Evolutionary conservation across 2,113 vertebrate genomes (phyloP).

Genomic region (Eulemur rufifrons): DNA sequence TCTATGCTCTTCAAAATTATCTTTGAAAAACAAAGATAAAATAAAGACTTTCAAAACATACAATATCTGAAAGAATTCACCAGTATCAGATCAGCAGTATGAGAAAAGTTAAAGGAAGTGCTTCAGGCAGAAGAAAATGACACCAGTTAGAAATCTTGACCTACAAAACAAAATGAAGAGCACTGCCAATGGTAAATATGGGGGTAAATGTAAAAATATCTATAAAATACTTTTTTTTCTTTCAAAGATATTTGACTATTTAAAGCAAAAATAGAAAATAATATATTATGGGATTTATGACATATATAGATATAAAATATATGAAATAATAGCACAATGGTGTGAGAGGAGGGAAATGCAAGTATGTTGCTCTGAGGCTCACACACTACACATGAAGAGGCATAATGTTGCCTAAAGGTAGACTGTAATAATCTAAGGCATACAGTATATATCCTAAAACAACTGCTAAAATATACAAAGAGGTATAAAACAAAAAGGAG

Average conservation of each 20-base stretch:
- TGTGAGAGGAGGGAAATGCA: not conserved
- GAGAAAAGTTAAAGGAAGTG: not conserved
- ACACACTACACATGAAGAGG: not conserved
- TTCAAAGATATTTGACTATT: not conserved
- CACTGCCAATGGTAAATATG: not conserved
- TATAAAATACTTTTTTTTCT: not conserved
- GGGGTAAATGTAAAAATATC: not conserved
- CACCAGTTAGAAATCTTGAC: not conserved
- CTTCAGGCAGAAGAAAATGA: not conserved
- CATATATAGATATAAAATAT: not conserved
- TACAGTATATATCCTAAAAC: not conserved
- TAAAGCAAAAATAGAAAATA: not conserved
- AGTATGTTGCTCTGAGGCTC: not conserved
- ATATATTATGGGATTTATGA: not conserved
- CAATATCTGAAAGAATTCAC: not conserved
- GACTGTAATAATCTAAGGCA: not conserved
- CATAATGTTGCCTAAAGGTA: not conserved
- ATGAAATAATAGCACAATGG: not conserved
- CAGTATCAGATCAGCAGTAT: not conserved
- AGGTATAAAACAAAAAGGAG: not conserved
- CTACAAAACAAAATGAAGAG: not conserved
- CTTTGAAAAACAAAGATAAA: conserved; percentile 27
- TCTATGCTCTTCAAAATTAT: not conserved
- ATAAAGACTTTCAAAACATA: not conserved
- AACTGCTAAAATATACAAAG: not conserved